Base-by-base conservation (phyloP, 2,888 invertebrate species). In the Orchesella flavescens region DNA sequence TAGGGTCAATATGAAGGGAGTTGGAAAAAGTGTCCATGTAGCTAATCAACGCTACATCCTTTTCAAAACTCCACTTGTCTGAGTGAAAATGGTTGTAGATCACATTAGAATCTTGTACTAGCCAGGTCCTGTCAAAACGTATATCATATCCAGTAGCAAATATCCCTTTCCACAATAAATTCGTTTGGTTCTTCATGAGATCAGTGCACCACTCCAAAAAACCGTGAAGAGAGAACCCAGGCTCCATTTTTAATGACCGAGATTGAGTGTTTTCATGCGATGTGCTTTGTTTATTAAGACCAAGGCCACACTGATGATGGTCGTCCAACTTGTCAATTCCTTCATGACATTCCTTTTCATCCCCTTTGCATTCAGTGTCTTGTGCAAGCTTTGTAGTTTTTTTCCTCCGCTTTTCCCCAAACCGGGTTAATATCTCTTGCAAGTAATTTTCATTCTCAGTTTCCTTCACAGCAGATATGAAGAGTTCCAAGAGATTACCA, bases 121-220 rank as follows among this genome's bases (percentile, higher is more conserved):
- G 43, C 77, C 78, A 82, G 1, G 53, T 57, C 17, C 69, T 63
- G 44, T 84, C 82, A 55, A 84, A 57, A 13, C 66, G 66, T 0
- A 84, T 17, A 44, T 84, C 84, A 71, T 63, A 81, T 19, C 84
- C 84, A n/a, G 78, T 59, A 1, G 76, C 74, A 1, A 84, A 65
- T 15, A 84, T 13, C 13, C 76, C 84, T 13, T 69, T 69, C 81
- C 84, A 84, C 7, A 84, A 61, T 1, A 46, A 19, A 61, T 43
- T 19, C 7, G 63, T 19, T 23, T 63, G 73, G 13, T 53, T 82
- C 49, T 55, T 77, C 1, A 65, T 17, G 1, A 84, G 59, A 3
- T 69, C 71, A 9, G 74, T 69, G 49, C 82, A 82, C 81, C 81
- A 84, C 1, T 72, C 46, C 12, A 84, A 55, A 24, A 78, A 84